A percentile compares a stretch with the other conserved stretches of the same genome.
Conservation (phyloP, 2,113 vertebrate genomes). For the Pitta sordida region DNA sequence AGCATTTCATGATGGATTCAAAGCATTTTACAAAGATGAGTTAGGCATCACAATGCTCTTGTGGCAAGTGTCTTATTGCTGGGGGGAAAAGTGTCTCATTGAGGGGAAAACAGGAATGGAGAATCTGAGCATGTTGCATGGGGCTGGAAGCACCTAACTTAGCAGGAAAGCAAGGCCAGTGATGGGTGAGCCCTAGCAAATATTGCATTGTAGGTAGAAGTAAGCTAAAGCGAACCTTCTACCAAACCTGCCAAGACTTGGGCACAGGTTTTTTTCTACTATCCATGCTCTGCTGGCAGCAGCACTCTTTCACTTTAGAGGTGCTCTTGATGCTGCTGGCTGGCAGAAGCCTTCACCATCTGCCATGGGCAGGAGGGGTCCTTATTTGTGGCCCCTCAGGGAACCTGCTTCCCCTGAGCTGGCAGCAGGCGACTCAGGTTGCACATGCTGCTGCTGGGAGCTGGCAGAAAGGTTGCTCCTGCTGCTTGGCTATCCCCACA, state of each 20-base stretch:
- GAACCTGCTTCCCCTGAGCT: not conserved
- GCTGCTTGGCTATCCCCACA: fast-evolving
- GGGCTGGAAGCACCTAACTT: not conserved
- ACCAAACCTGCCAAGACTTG: fast-evolving
- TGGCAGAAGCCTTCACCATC: not conserved
- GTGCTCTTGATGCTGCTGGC: not conserved
- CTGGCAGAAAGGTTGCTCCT: not conserved
- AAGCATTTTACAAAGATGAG: not conserved
- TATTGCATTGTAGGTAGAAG: not conserved
- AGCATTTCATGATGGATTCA: not conserved
- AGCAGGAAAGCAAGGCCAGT: not conserved
- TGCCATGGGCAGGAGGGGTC: not conserved
- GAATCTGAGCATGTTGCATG: not conserved
- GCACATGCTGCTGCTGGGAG: not conserved
- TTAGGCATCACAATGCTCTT: not conserved
- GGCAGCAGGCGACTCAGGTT: not conserved
- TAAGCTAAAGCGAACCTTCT: not conserved
- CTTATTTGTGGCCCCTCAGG: fast-evolving
- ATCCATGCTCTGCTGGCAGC: not conserved
- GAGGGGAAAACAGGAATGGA: not conserved
- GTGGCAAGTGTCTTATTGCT: not conserved
- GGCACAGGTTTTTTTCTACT: not conserved
- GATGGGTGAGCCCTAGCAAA: not conserved
- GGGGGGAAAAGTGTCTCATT: too few species aligned
- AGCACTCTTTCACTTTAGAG: not conserved